Percentiles rank a stretch among this genome's conserved stretches.
Conservation (phyloP, 2,797 vertebrate genomes). For the Protonibea diacanthus region DNA sequence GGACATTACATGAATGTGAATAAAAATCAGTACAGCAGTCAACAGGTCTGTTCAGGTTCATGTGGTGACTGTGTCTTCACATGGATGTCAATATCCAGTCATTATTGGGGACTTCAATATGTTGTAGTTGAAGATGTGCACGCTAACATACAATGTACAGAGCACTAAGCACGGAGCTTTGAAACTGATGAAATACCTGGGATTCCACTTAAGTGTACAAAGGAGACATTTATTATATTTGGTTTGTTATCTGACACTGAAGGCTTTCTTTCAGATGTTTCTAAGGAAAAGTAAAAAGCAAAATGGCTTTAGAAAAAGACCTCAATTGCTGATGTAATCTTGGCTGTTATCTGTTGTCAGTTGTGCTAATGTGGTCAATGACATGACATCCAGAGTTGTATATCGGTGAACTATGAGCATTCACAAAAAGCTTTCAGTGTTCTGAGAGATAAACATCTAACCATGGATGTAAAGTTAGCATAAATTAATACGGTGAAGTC, state of each 20-base stretch:
- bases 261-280: conserved; percentile 6
- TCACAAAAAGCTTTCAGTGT: conserved; percentile 15
- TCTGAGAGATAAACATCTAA: conserved; percentile 18
- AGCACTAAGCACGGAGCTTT: neutral
- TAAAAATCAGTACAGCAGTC: conserved; percentile 36
- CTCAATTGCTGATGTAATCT: neutral
- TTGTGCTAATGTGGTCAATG: conserved; percentile 3
- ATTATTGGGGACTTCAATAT: conserved; percentile 25
- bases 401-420: conserved; percentile 16
- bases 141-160: neutral
- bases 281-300: conserved; percentile 4
- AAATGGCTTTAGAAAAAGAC: neutral
- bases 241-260: conserved; percentile 7
- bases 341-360: conserved; percentile 4
- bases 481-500: conserved; percentile 18
- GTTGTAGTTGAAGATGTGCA: conserved; percentile 23
- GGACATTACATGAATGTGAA: conserved; percentile 26
- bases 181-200: conserved; percentile 1
- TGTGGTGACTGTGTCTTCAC: conserved; percentile 45
- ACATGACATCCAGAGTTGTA: conserved; percentile 15
- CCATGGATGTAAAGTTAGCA: neutral
- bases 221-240: neutral
- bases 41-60: conserved; percentile 36
- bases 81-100: conserved; percentile 26
- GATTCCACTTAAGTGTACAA: neutral